Evolutionary conservation across 2,797 vertebrate genomes (phyloP).

Genomic region (Delichon dasypus): DNA sequence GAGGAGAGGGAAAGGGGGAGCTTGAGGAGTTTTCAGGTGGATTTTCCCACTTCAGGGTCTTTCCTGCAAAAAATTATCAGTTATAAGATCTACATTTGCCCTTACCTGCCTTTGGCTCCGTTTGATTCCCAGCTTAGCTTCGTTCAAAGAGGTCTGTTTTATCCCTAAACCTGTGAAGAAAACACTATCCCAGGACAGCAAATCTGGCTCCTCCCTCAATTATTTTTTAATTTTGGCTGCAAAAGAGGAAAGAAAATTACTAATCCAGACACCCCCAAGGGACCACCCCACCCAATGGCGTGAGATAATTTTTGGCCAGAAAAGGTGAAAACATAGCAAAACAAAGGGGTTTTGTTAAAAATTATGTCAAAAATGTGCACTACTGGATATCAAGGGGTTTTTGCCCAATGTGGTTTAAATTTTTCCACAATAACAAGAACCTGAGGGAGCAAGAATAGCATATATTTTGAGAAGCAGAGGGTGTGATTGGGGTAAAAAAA

Average conservation of each 20-base stretch:
- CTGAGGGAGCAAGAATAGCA: background rate
- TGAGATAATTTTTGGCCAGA: background rate
- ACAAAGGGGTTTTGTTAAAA: background rate
- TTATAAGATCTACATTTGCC: background rate
- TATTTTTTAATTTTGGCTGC: background rate
- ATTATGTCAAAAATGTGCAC: background rate
- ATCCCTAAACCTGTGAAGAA: background rate
- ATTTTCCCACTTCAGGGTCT: background rate
- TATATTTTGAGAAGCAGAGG: background rate
- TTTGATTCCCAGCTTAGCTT: background rate
- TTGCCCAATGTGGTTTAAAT: background rate
- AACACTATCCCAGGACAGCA: background rate
- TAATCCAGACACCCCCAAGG: background rate
- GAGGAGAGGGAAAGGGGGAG: too few relatives aligned
- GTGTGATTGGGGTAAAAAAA: background rate
- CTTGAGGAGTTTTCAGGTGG: background rate
- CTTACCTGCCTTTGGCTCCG: background rate
- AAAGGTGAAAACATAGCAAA: background rate
- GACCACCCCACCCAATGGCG: background rate
- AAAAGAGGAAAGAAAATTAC: background rate
- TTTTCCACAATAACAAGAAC: background rate
- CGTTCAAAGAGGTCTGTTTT: background rate
- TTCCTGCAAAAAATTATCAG: background rate
- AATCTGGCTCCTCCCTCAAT: background rate
- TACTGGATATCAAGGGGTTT: fast-evolving